phyloP scores from a whole-genome alignment of 2,888 invertebrate species.

The Epsilonema sp. region DNA sequence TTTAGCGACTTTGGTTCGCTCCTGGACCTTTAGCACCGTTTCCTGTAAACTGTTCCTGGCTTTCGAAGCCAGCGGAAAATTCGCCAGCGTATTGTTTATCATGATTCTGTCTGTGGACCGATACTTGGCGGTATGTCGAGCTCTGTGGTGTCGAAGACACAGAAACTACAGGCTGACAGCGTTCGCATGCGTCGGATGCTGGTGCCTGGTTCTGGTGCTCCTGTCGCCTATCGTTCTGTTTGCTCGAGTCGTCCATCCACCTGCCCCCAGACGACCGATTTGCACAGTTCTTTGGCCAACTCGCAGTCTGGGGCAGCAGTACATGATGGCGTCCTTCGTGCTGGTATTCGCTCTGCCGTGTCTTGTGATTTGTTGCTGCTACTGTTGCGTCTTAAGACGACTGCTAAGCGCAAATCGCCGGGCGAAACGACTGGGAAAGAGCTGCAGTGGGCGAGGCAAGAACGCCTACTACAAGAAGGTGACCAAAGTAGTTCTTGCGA shows the following conservation, averaged over 20 bases:
- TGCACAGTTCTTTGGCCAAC: background rate
- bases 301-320: background rate
- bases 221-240: conserved; percentile 2
- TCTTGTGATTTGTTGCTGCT: background rate
- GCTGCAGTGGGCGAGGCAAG: background rate
- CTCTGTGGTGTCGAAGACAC: conserved; percentile 4
- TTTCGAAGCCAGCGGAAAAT: conserved; percentile 6
- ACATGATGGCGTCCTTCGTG: background rate
- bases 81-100: conserved; percentile 6
- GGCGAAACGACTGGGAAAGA: background rate
- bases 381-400: background rate
- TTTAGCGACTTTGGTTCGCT: background rate
- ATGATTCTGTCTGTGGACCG: conserved; percentile 5
- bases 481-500: conserved; percentile 4
- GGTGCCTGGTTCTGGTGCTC: background rate
- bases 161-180: background rate
- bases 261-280: no score
- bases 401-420: background rate
- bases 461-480: conserved; percentile 1
- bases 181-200: background rate
- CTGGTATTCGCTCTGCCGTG: conserved; percentile 1
- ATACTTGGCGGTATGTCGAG: conserved; percentile 8
- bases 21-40: background rate
- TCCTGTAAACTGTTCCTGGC: conserved; percentile 4
- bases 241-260: background rate